Base-by-base conservation (phyloP, 2,888 invertebrate genomes). In the Silvanus unidentatus region DNA sequence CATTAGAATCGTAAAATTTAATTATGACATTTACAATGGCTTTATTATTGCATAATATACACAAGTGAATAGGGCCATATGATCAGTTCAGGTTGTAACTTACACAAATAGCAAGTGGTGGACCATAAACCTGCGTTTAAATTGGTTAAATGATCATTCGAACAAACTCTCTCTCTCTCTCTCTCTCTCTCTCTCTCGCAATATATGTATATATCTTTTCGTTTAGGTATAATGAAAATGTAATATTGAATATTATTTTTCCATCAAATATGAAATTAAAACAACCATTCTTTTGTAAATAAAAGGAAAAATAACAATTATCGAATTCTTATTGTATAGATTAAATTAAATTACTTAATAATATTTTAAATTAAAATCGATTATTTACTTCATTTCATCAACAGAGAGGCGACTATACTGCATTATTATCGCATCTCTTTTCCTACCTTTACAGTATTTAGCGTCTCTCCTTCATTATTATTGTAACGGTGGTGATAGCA, bases 1-100 rank as follows among this genome's bases (percentile, higher is more conserved):
- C 63, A 62, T 66, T 62, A 62, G 64, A 66, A 66, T 66, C 65
- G 64, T 66, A 65, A 66, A 66, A 66, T 65, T 66, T 61, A 66
- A 65, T 66, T 66, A 66, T 64, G 63, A 64, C 63, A 54, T 63
- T 62, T 62, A 63, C 62, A 58, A 61, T 58, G 57, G 57, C 32
- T 12, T 4, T 32, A 12, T 22, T 22, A 22, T 22, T 22, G 22
- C 8, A 22, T 22, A 22, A 22, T 22, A 5, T 22, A 22, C 4
- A 22, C 4, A 22, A 22, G 22, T 22, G 8, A 22, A 22, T 22
- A 22, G 49, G 47, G 51, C 37, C 47, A 44, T 48, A 48, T 45
- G 51, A 45, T 52, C 51, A 47, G 43, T 39, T 43, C 41, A 46
- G 43, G 43, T 46, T 40, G 43, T 44, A 46, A 45, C n/a, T n/a